Evolutionary conservation across 2,113 vertebrate species (phyloP).

Genomic region (Apodemus sylvaticus): DNA sequence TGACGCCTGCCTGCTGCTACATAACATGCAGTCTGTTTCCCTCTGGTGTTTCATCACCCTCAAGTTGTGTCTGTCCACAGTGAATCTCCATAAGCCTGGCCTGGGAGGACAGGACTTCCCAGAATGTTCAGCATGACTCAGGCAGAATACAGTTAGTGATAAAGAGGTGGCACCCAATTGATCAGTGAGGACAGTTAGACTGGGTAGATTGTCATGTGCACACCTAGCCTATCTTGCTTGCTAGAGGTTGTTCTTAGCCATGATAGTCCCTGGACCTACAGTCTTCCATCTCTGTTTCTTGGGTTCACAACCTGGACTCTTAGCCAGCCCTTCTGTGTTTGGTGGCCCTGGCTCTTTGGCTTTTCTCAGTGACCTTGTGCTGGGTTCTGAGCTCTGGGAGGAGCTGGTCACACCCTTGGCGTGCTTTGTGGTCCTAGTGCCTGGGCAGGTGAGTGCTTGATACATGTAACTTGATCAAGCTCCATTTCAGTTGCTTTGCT

Average conservation of each 20-base stretch:
- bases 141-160: neutral
- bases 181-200: no score
- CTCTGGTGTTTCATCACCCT: neutral
- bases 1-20: neutral
- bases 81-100: neutral
- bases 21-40: neutral
- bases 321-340: neutral
- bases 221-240: neutral
- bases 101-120: neutral
- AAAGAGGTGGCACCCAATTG: neutral
- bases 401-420: neutral
- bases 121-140: neutral
- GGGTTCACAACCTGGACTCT: neutral
- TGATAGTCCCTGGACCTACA: neutral
- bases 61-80: neutral
- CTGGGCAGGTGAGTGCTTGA: neutral
- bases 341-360: neutral
- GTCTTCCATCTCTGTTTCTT: neutral
- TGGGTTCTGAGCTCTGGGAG: neutral
- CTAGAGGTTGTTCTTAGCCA: neutral
- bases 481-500: neutral
- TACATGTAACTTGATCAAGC: conserved; percentile 34
- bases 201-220: neutral
- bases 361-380: neutral
- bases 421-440: neutral